Evolutionary conservation across 2,888 invertebrate genomes (phyloP).

Genomic region (Yponomeuta malinellus): DNA sequence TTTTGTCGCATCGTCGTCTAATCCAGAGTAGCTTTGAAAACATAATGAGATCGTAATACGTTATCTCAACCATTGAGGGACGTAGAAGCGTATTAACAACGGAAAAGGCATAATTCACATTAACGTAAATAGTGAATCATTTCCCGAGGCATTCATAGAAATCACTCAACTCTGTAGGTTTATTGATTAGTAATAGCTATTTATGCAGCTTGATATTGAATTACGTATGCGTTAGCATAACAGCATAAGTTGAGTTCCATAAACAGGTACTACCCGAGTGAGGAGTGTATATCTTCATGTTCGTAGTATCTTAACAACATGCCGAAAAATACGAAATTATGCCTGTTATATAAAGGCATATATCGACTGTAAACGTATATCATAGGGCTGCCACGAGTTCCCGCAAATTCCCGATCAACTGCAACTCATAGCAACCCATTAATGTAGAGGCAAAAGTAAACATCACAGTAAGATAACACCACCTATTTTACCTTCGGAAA

Average conservation of each 20-base stretch:
- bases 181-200: neutral
- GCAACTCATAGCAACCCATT: neutral
- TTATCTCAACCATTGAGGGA: neutral
- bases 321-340: too few species aligned
- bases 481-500: conserved; percentile 60
- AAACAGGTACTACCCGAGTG: neutral
- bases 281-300: neutral
- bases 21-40: neutral
- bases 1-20: neutral
- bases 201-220: conserved; percentile 1
- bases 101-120: neutral
- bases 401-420: neutral
- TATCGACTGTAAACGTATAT: neutral
- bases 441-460: neutral
- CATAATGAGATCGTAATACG: neutral
- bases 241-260: neutral
- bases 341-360: too few species aligned
- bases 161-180: neutral
- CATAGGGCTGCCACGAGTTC: too few species aligned
- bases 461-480: neutral
- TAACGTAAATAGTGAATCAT: neutral
- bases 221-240: conserved; percentile 11
- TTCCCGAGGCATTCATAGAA: neutral
- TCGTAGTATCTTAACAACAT: too few species aligned
- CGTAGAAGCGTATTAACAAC: neutral